A percentile compares a stretch with the other conserved stretches of the same genome.
Conservation (phyloP, 1,140 invertebrate genomes). For the Papilio xuthus region DNA sequence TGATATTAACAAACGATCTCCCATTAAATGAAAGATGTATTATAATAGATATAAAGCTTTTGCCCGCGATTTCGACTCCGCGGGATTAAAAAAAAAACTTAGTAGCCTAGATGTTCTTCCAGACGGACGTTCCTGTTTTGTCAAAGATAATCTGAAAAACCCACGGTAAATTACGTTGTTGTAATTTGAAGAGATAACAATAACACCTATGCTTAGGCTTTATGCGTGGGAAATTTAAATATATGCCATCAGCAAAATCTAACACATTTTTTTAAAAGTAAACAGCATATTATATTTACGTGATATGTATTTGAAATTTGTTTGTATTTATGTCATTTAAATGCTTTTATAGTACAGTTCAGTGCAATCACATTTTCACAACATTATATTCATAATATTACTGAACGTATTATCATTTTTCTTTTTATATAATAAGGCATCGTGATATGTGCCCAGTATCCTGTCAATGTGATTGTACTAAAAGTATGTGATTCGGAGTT, state of each 20-base stretch:
- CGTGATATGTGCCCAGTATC: too few species aligned
- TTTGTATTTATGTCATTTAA: neutral
- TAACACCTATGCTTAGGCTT: neutral
- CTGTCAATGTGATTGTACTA: too few species aligned
- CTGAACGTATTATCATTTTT: too few species aligned
- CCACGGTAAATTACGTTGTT: neutral
- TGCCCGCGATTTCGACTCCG: too few species aligned
- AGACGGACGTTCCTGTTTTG: too few species aligned
- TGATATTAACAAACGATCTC: constrained; percentile 47
- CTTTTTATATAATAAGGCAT: too few species aligned
- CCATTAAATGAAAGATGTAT: too few species aligned
- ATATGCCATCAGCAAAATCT: neutral
- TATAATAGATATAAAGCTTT: too few species aligned
- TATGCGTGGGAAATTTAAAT: neutral
- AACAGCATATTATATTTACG: neutral
- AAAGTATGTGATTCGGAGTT: neutral
- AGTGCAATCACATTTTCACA: neutral
- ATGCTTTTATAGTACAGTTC: neutral
- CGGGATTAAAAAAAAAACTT: too few species aligned
- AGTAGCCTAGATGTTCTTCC: too few species aligned
- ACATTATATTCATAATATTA: too few species aligned
- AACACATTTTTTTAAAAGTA: neutral
- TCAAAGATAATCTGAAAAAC: too few species aligned
- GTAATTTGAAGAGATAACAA: neutral
- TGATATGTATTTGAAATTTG: neutral